Conservation (phyloP, 2,113 vertebrate species). For the Lepisosteus oculatus region DNA sequence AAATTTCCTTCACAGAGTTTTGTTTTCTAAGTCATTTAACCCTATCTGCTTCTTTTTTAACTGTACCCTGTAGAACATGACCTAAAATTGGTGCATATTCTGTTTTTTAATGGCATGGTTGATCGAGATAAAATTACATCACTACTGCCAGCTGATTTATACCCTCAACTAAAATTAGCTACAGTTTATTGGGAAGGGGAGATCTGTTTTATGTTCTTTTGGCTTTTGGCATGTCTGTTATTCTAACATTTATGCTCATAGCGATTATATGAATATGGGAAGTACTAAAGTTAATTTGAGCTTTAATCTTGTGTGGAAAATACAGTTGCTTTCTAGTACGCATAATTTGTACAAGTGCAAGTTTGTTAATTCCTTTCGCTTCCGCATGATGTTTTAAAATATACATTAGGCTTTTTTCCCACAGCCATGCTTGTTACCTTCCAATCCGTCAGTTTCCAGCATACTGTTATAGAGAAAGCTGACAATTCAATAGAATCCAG, state of each 20-base stretch:
- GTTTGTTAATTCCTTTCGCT: too few relatives aligned
- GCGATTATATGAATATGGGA: too few relatives aligned
- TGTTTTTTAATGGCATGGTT: background rate
- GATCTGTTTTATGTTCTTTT: too few relatives aligned
- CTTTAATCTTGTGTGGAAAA: too few relatives aligned
- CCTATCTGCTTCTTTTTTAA: background rate
- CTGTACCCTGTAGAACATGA: background rate
- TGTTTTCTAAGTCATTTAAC: background rate
- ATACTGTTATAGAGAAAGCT: conserved; percentile 1
- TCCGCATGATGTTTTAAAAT: too few relatives aligned
- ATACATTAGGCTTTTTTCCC: background rate
- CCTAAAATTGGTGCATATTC: background rate
- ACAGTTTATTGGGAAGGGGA: background rate
- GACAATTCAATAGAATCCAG: background rate
- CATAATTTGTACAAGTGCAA: too few relatives aligned
- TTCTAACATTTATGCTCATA: too few relatives aligned
- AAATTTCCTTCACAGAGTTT: background rate
- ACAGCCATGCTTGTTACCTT: background rate
- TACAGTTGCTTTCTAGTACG: too few relatives aligned
- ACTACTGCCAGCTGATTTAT: background rate
- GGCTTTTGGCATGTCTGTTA: too few relatives aligned
- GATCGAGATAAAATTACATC: background rate
- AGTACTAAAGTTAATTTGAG: too few relatives aligned
- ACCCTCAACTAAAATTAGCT: background rate
- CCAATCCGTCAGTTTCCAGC: conserved; percentile 32